Evolutionary conservation across 1,140 invertebrate genomes (phyloP).

Genomic region (Drosophila ficusphila): DNA sequence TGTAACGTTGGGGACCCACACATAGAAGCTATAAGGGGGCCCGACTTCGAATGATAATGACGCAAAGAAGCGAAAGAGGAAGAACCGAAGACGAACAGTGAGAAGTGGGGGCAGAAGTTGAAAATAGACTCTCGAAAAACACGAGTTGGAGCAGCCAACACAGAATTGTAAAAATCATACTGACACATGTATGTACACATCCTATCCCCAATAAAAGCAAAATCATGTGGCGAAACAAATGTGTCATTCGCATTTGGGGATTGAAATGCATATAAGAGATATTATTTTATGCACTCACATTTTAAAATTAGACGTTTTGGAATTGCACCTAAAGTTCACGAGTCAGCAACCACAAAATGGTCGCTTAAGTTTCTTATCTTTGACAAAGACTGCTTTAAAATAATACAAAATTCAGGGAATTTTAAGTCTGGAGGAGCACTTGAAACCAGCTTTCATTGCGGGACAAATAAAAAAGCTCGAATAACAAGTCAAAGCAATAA

Average conservation of each 20-base stretch:
- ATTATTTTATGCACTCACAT: neutral
- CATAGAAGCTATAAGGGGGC: slow-evolving; percentile 56
- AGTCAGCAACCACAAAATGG: too few relatives aligned
- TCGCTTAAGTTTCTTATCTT: neutral
- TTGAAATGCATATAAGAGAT: slow-evolving; percentile 16
- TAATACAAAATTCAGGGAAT: slow-evolving; percentile 21
- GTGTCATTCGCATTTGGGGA: slow-evolving; percentile 36
- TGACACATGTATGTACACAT: neutral
- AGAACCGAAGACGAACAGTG: neutral
- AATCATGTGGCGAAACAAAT: slow-evolving; percentile 35
- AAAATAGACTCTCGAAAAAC: slow-evolving; percentile 36
- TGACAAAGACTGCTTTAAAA: neutral
- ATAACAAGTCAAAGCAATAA: slow-evolving; percentile 58
- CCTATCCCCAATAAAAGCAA: slow-evolving; percentile 11
- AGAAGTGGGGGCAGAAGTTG: slow-evolving; percentile 23
- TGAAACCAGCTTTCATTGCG: slow-evolving; percentile 42
- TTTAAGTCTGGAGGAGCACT: slow-evolving; percentile 25
- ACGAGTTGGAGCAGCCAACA: slow-evolving; percentile 23
- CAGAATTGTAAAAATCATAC: slow-evolving; percentile 9
- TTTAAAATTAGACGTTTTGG: neutral
- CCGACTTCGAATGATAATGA: slow-evolving; percentile 49
- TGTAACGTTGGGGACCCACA: slow-evolving; percentile 20
- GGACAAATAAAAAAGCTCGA: slow-evolving; percentile 9
- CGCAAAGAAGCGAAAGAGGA: slow-evolving; percentile 44
- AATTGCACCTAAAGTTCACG: too few relatives aligned